Base-by-base conservation (phyloP, 92 coral and sea anemone genomes). In the Phymanthus crucifer region DNA sequence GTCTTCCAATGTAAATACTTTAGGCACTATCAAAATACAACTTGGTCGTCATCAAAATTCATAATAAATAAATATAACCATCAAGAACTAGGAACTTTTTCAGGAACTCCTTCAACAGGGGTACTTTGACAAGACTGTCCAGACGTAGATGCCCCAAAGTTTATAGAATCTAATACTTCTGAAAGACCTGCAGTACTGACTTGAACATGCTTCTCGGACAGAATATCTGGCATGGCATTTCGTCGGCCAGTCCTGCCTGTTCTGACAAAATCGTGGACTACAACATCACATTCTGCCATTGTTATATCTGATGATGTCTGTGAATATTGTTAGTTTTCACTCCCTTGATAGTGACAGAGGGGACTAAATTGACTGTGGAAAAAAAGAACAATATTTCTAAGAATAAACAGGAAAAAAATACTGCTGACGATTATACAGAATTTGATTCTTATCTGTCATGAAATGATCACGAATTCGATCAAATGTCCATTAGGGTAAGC, bases 231-330 rank as follows among this genome's bases (percentile, higher is more conserved):
- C 70, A 92, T 86, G n/a, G 97, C 97, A 90, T 92, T 92, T 24
- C 97, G 85, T 10, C 97, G 78, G 3, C 97, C 97, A 54, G 97
- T 90, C 0, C 97, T 84, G 36, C 97, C 97, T 34, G 97, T 84
- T 72, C 97, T 84, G 0, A 92, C 90, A 87, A 92, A 92, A 77
- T 84, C 82, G 54, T 92, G 91, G 27, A 84, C 66, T 11, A 66
- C 85, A 23, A 90, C 76, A 26, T 87, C 78, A 75, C 93, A 90
- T 75, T 92, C 97, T 6, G 94, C 97, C 97, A 92, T 88, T 33
- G 16, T 76, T 37, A 32, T 0, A 4, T 21, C 64, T 54, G 64
- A 54, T 3, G 31, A 6, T n/a, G 68, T 61, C 26, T 4, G 45
- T 6, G 48, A 26, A 2, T 61, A 61, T 61, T 10, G 29, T n/a